These are phyloP conservation scores for Propithecus perrieri DNA, from an alignment of 2,797 vertebrate genomes.

Conservation along the genomic window DNA sequence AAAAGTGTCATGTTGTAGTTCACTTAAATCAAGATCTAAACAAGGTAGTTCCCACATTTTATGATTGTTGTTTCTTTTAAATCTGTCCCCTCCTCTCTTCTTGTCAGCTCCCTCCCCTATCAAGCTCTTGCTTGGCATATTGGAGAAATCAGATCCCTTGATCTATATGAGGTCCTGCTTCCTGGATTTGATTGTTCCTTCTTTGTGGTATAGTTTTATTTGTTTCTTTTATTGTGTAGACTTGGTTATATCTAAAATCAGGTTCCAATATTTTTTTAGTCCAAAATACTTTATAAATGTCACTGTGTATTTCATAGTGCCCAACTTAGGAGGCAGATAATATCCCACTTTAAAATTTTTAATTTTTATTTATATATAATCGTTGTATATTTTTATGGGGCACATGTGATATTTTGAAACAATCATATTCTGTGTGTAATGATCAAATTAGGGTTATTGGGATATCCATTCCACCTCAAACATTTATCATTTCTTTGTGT, in stretches of 20 bases:
- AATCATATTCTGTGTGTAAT: no score
- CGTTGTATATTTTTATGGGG: no score
- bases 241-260: background rate
- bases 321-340: background rate
- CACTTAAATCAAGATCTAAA: background rate
- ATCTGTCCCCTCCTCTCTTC: accelerated
- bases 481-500: no score
- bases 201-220: background rate
- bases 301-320: background rate
- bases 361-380: no score
- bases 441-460: no score
- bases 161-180: accelerated
- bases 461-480: no score
- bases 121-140: background rate
- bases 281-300: background rate
- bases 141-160: background rate
- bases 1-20: background rate
- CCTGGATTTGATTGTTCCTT: background rate
- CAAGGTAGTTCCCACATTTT: background rate
- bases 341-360: background rate
- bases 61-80: background rate
- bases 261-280: background rate
- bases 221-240: background rate
- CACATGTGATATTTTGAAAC: no score
- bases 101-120: accelerated